Base-by-base conservation (phyloP, 2,797 vertebrate species). In the Acanthiza pusilla region DNA sequence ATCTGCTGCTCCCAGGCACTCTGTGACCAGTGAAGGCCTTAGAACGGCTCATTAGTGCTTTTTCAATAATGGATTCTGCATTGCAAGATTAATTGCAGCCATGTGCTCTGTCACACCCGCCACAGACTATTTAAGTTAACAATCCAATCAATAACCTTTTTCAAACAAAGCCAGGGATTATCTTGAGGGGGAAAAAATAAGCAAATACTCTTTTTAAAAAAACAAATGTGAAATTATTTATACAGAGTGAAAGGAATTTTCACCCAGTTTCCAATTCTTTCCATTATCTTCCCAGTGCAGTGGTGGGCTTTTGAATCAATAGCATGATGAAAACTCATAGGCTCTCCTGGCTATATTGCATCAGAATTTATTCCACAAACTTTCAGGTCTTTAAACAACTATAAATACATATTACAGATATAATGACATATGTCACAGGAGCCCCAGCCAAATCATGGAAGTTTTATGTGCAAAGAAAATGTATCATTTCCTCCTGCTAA, bases 11-110 rank as follows among this genome's bases (percentile, higher is more conserved):
- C 81, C 89, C 94, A 96, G 94, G 88, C 20, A 1, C 84, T 93
- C 92, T 92, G 93, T 94, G 96, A 96, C 95, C 97, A 96, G 92
- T 68, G 91, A 88, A 91, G 93, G 96, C 96, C 91, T 94, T 95
- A 82, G 94, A 96, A 96, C 3, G 54, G 93, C 95, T 97, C 96
- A 97, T 97, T 97, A 96, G 94, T 94, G 93, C 95, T 96, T 96
- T 96, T 95, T 96, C 95, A 96, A 96, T 97, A 97, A 97, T 93
- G 86, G 95, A 96, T 97, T 96, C 90, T 96, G 90, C 95, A 95
- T 45, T 13, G 27, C 91, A 96, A 96, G 96, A 97, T 97, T 97
- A 96, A 97, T 97, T 97, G 91, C 93, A 92, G 91, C 88, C 93
- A 96, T 93, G 94, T 94, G 94, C 71, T 92, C 86, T 94, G 94